Evolutionary conservation across 2,113 vertebrate species (phyloP).

Genomic region (Rhinichthys klamathensis): DNA sequence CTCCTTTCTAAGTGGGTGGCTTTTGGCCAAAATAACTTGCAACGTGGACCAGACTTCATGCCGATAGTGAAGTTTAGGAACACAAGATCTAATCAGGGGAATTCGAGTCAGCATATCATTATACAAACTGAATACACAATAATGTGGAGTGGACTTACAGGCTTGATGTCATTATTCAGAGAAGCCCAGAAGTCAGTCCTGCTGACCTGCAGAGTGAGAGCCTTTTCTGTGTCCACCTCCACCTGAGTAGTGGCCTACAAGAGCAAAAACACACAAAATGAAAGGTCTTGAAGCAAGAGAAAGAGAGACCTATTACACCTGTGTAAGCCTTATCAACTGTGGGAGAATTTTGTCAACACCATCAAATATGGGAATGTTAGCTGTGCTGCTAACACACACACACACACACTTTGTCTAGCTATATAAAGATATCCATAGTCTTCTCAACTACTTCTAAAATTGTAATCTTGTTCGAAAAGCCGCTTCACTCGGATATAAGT

Average conservation of each 20-base stretch:
- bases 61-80: background rate
- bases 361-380: slow-evolving; percentile 71
- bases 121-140: background rate
- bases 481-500: too few relatives aligned
- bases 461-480: too few relatives aligned
- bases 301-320: slow-evolving; percentile 66
- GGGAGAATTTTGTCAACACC: slow-evolving; percentile 80
- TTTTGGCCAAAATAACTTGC: too few relatives aligned
- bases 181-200: slow-evolving; percentile 89
- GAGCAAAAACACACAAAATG: slow-evolving; percentile 45
- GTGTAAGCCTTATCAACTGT: slow-evolving; percentile 65
- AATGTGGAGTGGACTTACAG: slow-evolving; percentile 78
- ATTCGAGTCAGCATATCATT: background rate
- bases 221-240: slow-evolving; percentile 94
- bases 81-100: background rate
- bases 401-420: slow-evolving; percentile 5
- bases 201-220: slow-evolving; percentile 86
- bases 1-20: too few relatives aligned
- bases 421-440: background rate
- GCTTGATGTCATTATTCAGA: slow-evolving; percentile 95
- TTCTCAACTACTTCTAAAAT: background rate
- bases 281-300: slow-evolving; percentile 44
- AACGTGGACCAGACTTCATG: background rate
- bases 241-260: slow-evolving; percentile 68
- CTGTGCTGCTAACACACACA: background rate